Conservation (phyloP, 2,888 invertebrate genomes). For the Lithophane leautieri region DNA sequence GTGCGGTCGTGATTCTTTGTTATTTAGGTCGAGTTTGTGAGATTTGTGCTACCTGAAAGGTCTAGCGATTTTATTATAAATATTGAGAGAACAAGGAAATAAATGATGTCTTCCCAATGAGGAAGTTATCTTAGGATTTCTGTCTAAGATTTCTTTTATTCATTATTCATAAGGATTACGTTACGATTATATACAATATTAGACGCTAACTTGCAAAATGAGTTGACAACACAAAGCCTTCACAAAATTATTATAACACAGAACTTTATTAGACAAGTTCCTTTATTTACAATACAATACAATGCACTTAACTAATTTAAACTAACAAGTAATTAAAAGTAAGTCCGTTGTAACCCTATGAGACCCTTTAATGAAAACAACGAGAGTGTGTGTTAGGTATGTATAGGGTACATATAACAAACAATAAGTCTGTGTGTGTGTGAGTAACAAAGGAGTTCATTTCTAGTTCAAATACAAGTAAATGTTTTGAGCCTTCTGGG, state of each 20-base stretch:
- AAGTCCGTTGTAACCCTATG: constrained; percentile 30
- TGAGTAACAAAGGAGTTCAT: constrained; percentile 55
- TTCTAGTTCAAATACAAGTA: constrained; percentile 66
- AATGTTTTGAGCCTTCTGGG: constrained; percentile 56
- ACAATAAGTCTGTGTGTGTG: constrained; percentile 22
- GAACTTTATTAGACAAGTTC: constrained; percentile 28
- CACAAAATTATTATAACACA: constrained; percentile 9
- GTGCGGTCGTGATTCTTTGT: constrained; percentile 8
- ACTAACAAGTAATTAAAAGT: constrained; percentile 55
- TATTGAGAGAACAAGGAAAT: constrained; percentile 19
- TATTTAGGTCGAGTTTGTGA: constrained; percentile 21
- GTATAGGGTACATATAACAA: constrained; percentile 18
- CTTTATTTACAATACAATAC: constrained; percentile 47
- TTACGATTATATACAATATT: no score
- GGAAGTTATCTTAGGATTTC: neutral
- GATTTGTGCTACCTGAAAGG: constrained; percentile 14
- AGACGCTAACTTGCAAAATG: neutral
- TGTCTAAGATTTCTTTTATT: neutral
- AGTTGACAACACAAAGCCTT: constrained; percentile 14
- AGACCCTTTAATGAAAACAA: constrained; percentile 44
- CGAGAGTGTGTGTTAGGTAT: constrained; percentile 13
- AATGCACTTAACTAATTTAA: constrained; percentile 49
- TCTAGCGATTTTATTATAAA: constrained; percentile 4
- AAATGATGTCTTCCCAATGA: neutral
- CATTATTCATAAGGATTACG: neutral